Evolutionary conservation across 2,888 invertebrate genomes (phyloP), one percentile per base, ranked within the genome.

Genomic region (Augiades crinisus): DNA sequence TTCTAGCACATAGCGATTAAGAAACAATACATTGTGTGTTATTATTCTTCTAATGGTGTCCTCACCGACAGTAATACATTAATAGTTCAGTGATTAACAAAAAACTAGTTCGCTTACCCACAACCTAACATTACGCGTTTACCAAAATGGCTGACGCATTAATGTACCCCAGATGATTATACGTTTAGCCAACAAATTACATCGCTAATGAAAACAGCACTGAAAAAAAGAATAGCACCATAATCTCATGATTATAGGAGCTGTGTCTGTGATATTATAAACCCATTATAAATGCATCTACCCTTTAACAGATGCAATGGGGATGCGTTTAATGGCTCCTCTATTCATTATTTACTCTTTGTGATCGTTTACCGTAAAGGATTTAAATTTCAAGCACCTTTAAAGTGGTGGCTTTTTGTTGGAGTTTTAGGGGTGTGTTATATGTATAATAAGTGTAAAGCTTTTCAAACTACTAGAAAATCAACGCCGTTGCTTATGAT

Each of bases 221-320:
- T 88, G 88, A 88, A 88, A 89, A 88, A 89, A 88, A 69, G 79
- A 81, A 67, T 68, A 71, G 59, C 65, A 61, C 65, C 1, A 27
- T 81, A 85, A 87, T 84, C 82, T 73, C 64, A 70, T 84, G 85
- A 87, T 88, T 86, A 84, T 81, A 75, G 78, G 70, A 78, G 65
- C 68, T 62, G 63, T 68, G 62, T 58, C 65, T n/a, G 41, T 60
- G 59, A 66, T 69, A 82, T 85, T 87, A 86, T 80, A 86, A 82
- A 67, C 67, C 75, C 79, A 88, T 88, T 88, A 88, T 79, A 83
- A 83, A 84, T 68, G 57, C 78, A 87, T 88, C 81, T 85, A 82
- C 75, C 78, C 81, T 71, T 78, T 75, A 73, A 72, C 81, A 78
- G 77, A 75, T 79, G 81, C 64, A 65, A 64, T 62, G 62, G 69